Base-by-base conservation (phyloP, 2,113 vertebrate genomes). In the Pteruthius melanotis region DNA sequence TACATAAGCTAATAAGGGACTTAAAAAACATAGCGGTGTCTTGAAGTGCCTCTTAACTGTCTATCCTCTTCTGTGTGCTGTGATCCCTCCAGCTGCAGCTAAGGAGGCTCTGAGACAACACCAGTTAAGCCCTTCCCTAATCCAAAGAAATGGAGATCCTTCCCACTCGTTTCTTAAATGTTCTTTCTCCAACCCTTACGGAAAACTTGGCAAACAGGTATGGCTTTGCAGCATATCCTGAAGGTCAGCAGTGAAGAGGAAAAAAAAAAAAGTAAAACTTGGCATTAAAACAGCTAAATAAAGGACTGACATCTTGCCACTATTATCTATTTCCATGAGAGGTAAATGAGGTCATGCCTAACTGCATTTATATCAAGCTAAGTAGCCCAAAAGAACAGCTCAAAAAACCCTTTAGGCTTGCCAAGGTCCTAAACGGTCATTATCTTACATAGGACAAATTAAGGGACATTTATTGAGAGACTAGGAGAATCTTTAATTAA, bases 371-470 rank as follows among this genome's bases (percentile, higher is more conserved):
- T 86, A 94, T 94, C 75, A 94, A 94, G 69, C 22, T 92, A 89
- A 76, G 92, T 69, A 94, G 91, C 80, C 69, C 81, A 87, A 70
- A 85, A 93, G 93, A 96, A 95, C 70, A 95, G 83, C 77, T 87
- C 44, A 90, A 69, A 91, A 93, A 84, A 23, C 83, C 71, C 93
- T 92, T 92, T 78, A 92, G 83, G 65, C 37, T 89, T 95, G 85
- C 93, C 85, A 94, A 93, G 69, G 96, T 89, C 91, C 90, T 92
- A 90, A 96, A 84, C 1, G 39, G 90, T 88, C 63, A 66, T 96
- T 96, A 95, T 92, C 86, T 87, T 89, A 93, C 83, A 87, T n/a
- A 96, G 94, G 76, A 86, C 69, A 74, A 57, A 94, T 94, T 93
- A 96, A 95, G 65, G 45, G 33, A 93, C 64, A 69, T 86, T 95